Base-by-base conservation (phyloP, 2,113 vertebrate species). In the Lepisosteus oculatus region DNA sequence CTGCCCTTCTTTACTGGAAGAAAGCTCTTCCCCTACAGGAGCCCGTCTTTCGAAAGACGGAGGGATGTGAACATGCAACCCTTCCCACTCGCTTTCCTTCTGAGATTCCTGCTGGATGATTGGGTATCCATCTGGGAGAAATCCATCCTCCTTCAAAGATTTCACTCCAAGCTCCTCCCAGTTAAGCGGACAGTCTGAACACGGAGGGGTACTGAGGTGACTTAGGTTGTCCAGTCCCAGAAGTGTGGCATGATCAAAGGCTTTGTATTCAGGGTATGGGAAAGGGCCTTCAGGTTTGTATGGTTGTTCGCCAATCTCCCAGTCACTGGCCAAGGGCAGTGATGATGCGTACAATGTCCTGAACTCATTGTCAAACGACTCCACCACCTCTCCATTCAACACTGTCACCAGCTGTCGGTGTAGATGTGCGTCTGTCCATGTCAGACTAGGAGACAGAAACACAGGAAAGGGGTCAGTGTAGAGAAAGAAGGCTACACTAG, bases 381-480 rank as follows among this genome's bases (percentile, higher is more conserved):
- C 83, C 0, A 90, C 79, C 3, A 74, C 81, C 0, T 84, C 81
- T 12, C 92, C 92, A 0, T 7, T 81, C 2, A 93, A 44, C 3
- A 90, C 81, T 0, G 89, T 90, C 75, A 92, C 78, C n/a, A 93
- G 83, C 80, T 93, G 90, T 3, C 91, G 87, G 76, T 93, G 90
- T 41, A 93, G 85, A 76, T 90, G 90, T 71, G 89, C 84, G 6
- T 90, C 91, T 0, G 75, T 83, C 92, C 92, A 93, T 0, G 90
- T 89, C 62, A 91, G 86, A 69, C 92, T 93, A 79, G 4, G 5
- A 59, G 3, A 43, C 44, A n/a, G 63, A 65, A 77, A 64, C 0
- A 73, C 6, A 80, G 55, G 76, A 61, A 67, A 45, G 43, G 65
- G 71, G 70, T n/a, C 68, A 6, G 7, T 4, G 54, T 55, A 83